Base-by-base conservation (phyloP, 2,797 vertebrate genomes). In the Vireo griseus region DNA sequence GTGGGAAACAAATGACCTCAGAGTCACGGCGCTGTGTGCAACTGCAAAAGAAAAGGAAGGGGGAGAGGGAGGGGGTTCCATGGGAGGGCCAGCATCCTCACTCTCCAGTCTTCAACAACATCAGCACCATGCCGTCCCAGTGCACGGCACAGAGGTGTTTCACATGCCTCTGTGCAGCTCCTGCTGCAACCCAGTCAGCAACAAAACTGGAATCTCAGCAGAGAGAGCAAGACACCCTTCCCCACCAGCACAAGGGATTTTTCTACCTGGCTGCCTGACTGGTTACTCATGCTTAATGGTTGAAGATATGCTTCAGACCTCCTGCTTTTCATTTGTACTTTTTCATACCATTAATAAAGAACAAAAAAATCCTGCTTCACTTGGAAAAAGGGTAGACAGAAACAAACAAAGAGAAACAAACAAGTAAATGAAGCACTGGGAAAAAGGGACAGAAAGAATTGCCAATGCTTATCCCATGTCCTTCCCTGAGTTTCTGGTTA, bases 1-100 rank as follows among this genome's bases (percentile, higher is more conserved):
- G 98, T 98, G 98, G 98, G 98, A 98, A 98, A 98, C 97, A 97
- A 98, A 98, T 97, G 98, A 98, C 98, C 98, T 98, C 95, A 62
- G 63, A 97, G 97, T 84, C 98, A 97, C 97, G 94, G 96, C 82
- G 11, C 94, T 96, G 95, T 91, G 95, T 97, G 96, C 97, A 96
- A 96, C 86, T 92, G 95, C 86, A 80, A 87, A 97, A 97, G 95
- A 97, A 98, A 97, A 96, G 95, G 90, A 63, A 93, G 85, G 93
- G 91, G 97, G 62, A 75, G 37, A 93, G 88, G 33, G 76, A 92
- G 84, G 77, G 20, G 7, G 42, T 77, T 69, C 33, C 81, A 63
- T 15, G 95, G 94, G 82, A 40, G 58, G 92, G 93, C 87, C 66
- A 57, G 61, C 1, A 6, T 78, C 26, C 59, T 77, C 62, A 28